Percentiles rank a stretch among this genome's conserved stretches.
These are phyloP conservation scores for Kryptopterus vitreolus DNA, from an alignment of 2,797 vertebrate species.

Conservation along the genomic window DNA sequence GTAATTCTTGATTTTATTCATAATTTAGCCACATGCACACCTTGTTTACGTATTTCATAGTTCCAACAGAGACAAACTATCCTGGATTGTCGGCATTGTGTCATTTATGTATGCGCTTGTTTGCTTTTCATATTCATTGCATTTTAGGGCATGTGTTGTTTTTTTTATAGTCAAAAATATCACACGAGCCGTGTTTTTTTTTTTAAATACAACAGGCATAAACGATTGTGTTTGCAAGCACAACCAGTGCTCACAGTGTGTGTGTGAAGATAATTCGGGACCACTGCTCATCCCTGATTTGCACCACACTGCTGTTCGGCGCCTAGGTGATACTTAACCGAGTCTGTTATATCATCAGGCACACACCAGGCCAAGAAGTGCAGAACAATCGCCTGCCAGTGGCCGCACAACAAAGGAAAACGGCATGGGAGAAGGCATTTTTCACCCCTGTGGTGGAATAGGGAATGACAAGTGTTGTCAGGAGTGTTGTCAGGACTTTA, in stretches of 20 bases:
- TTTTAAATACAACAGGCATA: background rate
- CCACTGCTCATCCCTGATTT: conserved; percentile 10
- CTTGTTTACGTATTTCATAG: background rate
- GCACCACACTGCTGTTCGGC: conserved; percentile 16
- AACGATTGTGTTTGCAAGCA: background rate
- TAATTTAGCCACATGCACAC: background rate
- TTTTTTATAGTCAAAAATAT: background rate
- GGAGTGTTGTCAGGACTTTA: conserved; percentile 50
- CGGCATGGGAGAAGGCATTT: conserved; percentile 35
- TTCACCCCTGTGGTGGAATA: conserved; percentile 46
- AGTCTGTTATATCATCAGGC: conserved; percentile 47
- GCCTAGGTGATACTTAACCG: conserved; percentile 41
- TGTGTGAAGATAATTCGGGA: background rate
- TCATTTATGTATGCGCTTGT: background rate
- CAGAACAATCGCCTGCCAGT: conserved; percentile 37
- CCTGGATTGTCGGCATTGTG: background rate
- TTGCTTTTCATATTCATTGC: background rate
- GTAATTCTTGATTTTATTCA: background rate
- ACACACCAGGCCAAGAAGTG: conserved; percentile 42
- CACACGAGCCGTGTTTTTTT: background rate
- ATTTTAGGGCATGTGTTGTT: background rate
- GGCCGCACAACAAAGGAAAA: conserved; percentile 45
- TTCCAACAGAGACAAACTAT: background rate
- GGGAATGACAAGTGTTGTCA: conserved; percentile 55
- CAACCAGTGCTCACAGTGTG: background rate